Evolutionary conservation across 1,140 invertebrate species (phyloP).

Genomic region (Diorhabda carinulata): DNA sequence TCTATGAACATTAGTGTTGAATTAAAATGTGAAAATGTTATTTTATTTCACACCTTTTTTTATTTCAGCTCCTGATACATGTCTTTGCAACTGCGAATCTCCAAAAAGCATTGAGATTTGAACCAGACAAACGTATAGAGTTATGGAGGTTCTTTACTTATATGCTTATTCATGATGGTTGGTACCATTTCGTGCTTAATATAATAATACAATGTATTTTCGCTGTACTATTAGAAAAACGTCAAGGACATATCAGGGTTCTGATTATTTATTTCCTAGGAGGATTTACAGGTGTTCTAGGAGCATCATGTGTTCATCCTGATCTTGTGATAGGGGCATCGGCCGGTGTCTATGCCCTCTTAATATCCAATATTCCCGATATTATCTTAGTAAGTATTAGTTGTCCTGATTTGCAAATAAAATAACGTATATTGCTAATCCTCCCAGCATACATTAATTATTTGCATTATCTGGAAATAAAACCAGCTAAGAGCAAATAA

Average conservation of each 20-base stretch:
- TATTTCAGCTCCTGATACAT: conserved; percentile 52
- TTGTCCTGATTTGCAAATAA: too few relatives aligned
- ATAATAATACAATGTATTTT: conserved; percentile 63
- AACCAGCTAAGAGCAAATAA: too few relatives aligned
- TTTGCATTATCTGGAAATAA: too few relatives aligned
- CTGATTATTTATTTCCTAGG: conserved; percentile 67
- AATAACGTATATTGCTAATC: too few relatives aligned
- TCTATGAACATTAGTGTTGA: not conserved
- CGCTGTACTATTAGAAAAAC: conserved; percentile 71
- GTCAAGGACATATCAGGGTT: conserved; percentile 76
- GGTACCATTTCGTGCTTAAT: conserved; percentile 59
- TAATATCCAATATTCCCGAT: conserved; percentile 87
- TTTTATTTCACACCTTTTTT: conserved; percentile 9
- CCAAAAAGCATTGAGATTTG: conserved; percentile 62
- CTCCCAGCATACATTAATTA: too few relatives aligned
- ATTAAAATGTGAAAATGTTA: not conserved
- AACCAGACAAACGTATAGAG: conserved; percentile 63
- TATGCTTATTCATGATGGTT: conserved; percentile 77
- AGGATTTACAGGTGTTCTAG: conserved; percentile 65
- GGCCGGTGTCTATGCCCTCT: conserved; percentile 89
- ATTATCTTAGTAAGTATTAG: conserved; percentile 69
- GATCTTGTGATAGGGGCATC: conserved; percentile 82
- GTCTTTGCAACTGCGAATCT: conserved; percentile 49
- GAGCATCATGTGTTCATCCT: conserved; percentile 77
- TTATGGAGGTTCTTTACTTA: conserved; percentile 78